A percentile compares a stretch with the other conserved stretches of the same genome.
These are phyloP conservation scores for Myopa testacea DNA, from an alignment of 2,888 invertebrate species.

Conservation along the genomic window DNA sequence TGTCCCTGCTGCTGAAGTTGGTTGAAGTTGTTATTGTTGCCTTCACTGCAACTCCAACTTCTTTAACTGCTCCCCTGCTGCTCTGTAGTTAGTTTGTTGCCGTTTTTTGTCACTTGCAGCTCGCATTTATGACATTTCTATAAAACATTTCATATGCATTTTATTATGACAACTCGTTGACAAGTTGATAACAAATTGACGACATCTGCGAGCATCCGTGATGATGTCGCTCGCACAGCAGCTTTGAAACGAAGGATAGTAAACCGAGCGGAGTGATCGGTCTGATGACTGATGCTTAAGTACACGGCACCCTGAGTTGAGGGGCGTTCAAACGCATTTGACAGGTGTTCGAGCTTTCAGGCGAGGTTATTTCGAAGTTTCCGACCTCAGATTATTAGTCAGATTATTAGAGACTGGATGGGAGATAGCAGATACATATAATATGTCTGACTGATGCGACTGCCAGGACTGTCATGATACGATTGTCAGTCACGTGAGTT, in stretches of 20 bases:
- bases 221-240: slow-evolving; percentile 9
- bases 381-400: too few relatives aligned
- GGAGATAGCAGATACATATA: too few relatives aligned
- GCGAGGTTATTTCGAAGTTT: too few relatives aligned
- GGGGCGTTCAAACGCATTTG: too few relatives aligned
- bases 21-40: slow-evolving; percentile 9
- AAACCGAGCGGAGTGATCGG: neutral
- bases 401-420: too few relatives aligned
- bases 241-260: neutral
- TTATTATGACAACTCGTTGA: slow-evolving; percentile 45
- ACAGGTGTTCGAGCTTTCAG: too few relatives aligned
- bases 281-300: neutral
- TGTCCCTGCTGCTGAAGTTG: neutral
- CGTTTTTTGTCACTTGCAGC: neutral
- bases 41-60: neutral
- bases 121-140: slow-evolving; percentile 40
- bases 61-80: neutral
- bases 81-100: neutral
- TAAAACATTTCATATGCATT: slow-evolving; percentile 40
- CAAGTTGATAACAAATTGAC: slow-evolving; percentile 46
- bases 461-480: too few relatives aligned
- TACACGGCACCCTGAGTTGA: too few relatives aligned
- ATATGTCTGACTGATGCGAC: too few relatives aligned
- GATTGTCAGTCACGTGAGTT: too few relatives aligned
- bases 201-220: slow-evolving; percentile 17